Conservation (phyloP, 2,113 vertebrate genomes). For the Bostrychus sinensis region DNA sequence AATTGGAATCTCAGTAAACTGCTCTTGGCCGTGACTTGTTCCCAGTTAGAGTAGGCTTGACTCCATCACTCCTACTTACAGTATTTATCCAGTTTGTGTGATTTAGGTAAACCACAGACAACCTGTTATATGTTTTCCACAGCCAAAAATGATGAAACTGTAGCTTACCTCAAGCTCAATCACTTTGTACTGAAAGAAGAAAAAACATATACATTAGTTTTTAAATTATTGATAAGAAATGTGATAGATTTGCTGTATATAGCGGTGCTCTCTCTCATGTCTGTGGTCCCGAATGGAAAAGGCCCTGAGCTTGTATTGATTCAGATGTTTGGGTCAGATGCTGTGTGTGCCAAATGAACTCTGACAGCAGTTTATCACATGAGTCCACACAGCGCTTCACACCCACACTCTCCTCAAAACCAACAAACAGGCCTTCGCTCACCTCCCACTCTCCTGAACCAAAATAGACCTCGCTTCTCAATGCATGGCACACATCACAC, state of each 20-base stretch:
- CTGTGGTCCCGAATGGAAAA: slow-evolving; percentile 39
- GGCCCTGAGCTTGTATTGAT: slow-evolving; percentile 56
- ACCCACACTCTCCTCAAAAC: slow-evolving; percentile 64
- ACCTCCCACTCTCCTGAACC: slow-evolving; percentile 68
- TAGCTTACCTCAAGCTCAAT: slow-evolving; percentile 75
- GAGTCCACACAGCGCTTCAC: slow-evolving; percentile 63
- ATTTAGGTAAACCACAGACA: background rate
- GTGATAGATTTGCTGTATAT: background rate
- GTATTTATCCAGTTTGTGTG: slow-evolving; percentile 5
- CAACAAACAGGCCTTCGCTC: slow-evolving; percentile 67
- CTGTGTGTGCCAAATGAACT: slow-evolving; percentile 69
- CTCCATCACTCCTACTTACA: background rate
- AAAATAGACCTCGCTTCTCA: slow-evolving; percentile 62
- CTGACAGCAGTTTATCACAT: slow-evolving; percentile 69
- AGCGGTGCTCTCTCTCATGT: slow-evolving; percentile 23
- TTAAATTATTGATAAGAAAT: background rate
- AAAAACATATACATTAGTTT: slow-evolving; percentile 13
- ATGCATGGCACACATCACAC: slow-evolving; percentile 39
- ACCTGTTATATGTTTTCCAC: background rate
- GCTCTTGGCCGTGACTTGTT: background rate
- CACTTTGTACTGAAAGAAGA: slow-evolving; percentile 68
- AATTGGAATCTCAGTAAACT: background rate
- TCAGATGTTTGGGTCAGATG: slow-evolving; percentile 70
- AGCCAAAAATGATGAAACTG: background rate
- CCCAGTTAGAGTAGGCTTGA: background rate